These are phyloP conservation scores for Mantis religiosa DNA, from an alignment of 2,888 invertebrate genomes.

Conservation along the genomic window DNA sequence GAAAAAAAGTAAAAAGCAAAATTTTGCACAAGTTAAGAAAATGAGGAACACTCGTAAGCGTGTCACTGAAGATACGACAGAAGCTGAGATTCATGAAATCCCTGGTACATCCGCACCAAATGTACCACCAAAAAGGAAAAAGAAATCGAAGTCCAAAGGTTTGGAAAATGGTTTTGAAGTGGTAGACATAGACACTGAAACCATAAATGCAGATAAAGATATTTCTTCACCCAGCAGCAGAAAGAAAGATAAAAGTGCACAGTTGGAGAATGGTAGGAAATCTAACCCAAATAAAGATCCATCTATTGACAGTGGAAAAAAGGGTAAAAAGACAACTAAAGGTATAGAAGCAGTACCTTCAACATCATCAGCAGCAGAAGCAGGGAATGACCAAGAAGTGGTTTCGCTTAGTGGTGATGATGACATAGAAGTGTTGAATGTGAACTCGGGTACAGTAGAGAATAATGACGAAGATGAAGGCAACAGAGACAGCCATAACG, in stretches of 20 bases:
- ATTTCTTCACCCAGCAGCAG: conserved; percentile 9
- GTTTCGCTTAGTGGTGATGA: neutral
- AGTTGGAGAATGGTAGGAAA: neutral
- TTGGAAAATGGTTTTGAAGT: conserved; percentile 5
- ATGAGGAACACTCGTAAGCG: neutral
- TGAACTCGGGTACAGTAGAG: conserved; percentile 38
- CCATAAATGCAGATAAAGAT: neutral
- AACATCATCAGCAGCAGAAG: neutral
- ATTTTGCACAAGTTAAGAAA: neutral
- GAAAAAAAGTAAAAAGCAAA: neutral
- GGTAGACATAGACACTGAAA: conserved; percentile 11
- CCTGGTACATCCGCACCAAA: neutral
- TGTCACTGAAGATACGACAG: neutral
- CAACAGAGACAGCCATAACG: conserved; percentile 51
- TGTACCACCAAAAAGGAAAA: neutral
- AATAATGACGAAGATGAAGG: conserved; percentile 43
- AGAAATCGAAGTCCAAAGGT: neutral
- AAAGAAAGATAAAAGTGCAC: conserved; percentile 6
- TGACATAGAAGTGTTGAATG: conserved; percentile 2
- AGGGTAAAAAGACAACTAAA: neutral
- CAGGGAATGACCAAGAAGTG: neutral
- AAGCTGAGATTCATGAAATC: neutral
- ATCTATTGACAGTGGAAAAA: neutral
- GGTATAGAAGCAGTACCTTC: too few species aligned
- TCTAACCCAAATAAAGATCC: neutral